phyloP scores from a whole-genome alignment of 2,797 vertebrate species.

The Lateolabrax maculatus region DNA sequence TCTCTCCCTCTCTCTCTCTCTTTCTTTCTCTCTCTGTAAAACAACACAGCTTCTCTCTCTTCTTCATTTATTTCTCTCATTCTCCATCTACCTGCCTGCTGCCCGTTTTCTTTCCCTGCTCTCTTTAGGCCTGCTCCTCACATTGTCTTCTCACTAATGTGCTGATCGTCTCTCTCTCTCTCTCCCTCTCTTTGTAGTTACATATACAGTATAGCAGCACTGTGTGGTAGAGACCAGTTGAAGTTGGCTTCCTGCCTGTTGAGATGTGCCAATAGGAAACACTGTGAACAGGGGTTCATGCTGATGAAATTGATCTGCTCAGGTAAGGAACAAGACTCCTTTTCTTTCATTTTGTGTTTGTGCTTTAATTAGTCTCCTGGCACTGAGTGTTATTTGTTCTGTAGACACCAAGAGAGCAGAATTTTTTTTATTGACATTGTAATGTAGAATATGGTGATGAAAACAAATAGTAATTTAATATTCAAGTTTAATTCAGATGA shows the following conservation, averaged over 20 bases:
- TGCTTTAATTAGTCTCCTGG: slow-evolving; percentile 7
- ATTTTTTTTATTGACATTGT: neutral
- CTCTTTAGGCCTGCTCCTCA: slow-evolving; percentile 10
- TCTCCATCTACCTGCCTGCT: slow-evolving; percentile 41
- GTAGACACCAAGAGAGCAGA: neutral
- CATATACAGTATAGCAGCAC: slow-evolving; percentile 48
- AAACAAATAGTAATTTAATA: neutral
- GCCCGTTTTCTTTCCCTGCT: slow-evolving; percentile 37
- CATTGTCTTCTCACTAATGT: slow-evolving; percentile 28
- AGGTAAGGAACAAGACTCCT: slow-evolving; percentile 82
- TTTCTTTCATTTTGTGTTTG: neutral
- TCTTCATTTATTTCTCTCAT: slow-evolving; percentile 44
- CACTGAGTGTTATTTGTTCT: neutral
- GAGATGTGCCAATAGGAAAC: slow-evolving; percentile 85
- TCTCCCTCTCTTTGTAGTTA: slow-evolving; percentile 21
- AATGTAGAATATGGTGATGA: neutral
- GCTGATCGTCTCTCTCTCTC: slow-evolving; percentile 14
- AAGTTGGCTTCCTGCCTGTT: slow-evolving; percentile 84
- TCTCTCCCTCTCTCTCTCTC: neutral
- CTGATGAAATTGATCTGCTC: slow-evolving; percentile 93
- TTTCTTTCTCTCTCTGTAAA: slow-evolving; percentile 13
- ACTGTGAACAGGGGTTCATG: slow-evolving; percentile 88
- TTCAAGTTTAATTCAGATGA: neutral
- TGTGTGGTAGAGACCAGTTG: slow-evolving; percentile 71
- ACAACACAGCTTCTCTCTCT: slow-evolving; percentile 45